phyloP scores from a whole-genome alignment of 2,888 invertebrate species.

The Ophonus ardosiacus region DNA sequence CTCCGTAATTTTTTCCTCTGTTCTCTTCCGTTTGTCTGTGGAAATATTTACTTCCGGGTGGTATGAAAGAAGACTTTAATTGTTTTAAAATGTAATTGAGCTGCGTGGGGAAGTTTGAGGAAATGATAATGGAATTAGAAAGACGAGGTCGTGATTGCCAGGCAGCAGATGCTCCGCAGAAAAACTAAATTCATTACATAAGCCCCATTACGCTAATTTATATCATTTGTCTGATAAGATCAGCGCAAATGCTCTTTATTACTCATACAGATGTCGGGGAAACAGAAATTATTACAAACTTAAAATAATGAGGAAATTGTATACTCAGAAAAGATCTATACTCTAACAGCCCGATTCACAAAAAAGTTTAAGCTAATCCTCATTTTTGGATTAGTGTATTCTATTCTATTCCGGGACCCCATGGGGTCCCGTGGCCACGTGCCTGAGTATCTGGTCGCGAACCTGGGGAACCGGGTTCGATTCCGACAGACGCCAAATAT shows the following conservation, averaged over 20 bases:
- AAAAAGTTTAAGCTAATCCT: too few relatives aligned
- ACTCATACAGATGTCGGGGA: neutral
- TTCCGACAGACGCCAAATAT: too few relatives aligned
- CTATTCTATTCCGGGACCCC: too few relatives aligned
- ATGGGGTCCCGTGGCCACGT: too few relatives aligned
- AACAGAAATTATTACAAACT: neutral
- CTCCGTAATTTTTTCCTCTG: too few relatives aligned
- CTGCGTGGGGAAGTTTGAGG: conserved; percentile 25
- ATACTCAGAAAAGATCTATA: neutral
- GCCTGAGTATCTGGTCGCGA: too few relatives aligned
- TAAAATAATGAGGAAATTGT: neutral
- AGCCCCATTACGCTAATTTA: conserved; percentile 49
- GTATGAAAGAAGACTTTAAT: conserved; percentile 33
- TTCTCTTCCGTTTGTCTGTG: neutral
- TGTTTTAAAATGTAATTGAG: conserved; percentile 53
- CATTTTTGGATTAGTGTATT: too few relatives aligned
- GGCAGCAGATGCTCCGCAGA: conserved; percentile 5
- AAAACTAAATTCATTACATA: conserved; percentile 54
- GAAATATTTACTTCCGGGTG: neutral
- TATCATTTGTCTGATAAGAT: conserved; percentile 37
- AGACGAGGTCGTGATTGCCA: conserved; percentile 8
- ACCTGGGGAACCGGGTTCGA: too few relatives aligned
- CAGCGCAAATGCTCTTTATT: neutral
- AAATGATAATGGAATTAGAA: conserved; percentile 56
- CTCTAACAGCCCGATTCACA: too few relatives aligned